These are phyloP conservation scores for Alviniconcha strummeri DNA, from an alignment of 2,888 invertebrate genomes.

Conservation along the genomic window DNA sequence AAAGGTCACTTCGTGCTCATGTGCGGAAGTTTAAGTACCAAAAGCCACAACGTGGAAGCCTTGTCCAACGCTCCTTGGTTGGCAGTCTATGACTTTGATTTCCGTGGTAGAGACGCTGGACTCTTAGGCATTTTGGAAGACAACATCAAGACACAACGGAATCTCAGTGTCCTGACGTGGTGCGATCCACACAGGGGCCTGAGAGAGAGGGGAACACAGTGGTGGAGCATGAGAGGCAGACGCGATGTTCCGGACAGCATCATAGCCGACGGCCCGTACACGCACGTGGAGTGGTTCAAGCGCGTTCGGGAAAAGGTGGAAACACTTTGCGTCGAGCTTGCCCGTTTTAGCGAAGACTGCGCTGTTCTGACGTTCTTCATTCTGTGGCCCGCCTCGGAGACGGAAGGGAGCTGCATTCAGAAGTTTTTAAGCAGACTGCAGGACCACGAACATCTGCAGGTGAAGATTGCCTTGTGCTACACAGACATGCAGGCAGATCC, in stretches of 20 bases:
- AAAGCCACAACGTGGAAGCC: slow-evolving; percentile 32
- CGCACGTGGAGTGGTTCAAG: slow-evolving; percentile 40
- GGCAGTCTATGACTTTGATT: slow-evolving; percentile 45
- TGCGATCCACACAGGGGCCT: slow-evolving; percentile 12
- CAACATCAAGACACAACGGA: slow-evolving; percentile 13
- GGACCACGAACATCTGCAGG: slow-evolving; percentile 3
- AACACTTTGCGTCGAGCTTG: slow-evolving; percentile 37
- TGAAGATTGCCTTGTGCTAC: slow-evolving; percentile 22
- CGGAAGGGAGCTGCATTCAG: slow-evolving; percentile 21
- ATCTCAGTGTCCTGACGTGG: slow-evolving; percentile 31
- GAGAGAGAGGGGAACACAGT: slow-evolving; percentile 37
- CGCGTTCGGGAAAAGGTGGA: slow-evolving; percentile 34
- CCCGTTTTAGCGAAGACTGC: slow-evolving; percentile 42
- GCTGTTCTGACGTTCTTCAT: slow-evolving; percentile 43
- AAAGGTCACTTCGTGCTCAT: slow-evolving; percentile 49
- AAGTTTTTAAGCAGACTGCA: slow-evolving; percentile 31
- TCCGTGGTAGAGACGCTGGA: slow-evolving; percentile 42
- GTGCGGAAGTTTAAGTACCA: slow-evolving; percentile 34
- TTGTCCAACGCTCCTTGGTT: slow-evolving; percentile 48
- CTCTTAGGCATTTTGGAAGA: slow-evolving; percentile 32
- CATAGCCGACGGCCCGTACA: slow-evolving; percentile 39
- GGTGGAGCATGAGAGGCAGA: slow-evolving; percentile 34
- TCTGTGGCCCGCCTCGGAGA: slow-evolving; percentile 39
- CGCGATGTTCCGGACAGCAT: slow-evolving; percentile 46
- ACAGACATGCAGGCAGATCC: background rate